phyloP scores from a whole-genome alignment of 2,113 vertebrate genomes.

The Ictalurus punctatus region DNA sequence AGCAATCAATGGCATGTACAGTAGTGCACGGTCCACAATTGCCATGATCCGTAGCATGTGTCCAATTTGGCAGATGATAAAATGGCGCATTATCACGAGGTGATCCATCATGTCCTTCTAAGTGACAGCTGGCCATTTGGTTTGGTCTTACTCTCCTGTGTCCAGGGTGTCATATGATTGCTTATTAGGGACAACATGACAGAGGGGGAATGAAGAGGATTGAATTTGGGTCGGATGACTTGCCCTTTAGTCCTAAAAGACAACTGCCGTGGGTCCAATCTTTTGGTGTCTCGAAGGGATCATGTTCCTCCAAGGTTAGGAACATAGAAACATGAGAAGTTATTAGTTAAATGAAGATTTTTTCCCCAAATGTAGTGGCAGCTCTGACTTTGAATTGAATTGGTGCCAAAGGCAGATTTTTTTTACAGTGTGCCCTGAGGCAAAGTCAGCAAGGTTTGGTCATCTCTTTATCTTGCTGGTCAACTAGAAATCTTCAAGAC shows the following conservation, averaged over 20 bases:
- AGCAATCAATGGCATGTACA: constrained; percentile 51
- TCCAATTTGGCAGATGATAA: constrained; percentile 48
- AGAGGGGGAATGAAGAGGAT: constrained; percentile 49
- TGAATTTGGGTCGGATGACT: constrained; percentile 41
- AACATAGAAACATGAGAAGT: background rate
- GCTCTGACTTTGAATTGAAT: background rate
- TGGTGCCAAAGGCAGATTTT: background rate
- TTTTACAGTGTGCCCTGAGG: background rate
- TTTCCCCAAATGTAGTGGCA: background rate
- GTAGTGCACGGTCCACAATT: constrained; percentile 38
- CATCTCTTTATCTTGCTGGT: background rate
- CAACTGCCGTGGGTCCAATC: constrained; percentile 12
- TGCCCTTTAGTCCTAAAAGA: constrained; percentile 16
- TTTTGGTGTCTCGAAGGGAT: constrained; percentile 16
- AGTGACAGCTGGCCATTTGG: constrained; percentile 46
- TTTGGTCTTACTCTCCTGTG: constrained; percentile 18
- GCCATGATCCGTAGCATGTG: constrained; percentile 35
- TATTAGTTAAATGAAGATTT: background rate
- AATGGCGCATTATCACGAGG: constrained; percentile 53
- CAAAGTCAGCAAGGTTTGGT: background rate
- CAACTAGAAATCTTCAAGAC: background rate
- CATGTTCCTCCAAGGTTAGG: background rate
- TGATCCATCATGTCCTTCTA: constrained; percentile 51
- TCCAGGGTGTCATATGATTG: constrained; percentile 52
- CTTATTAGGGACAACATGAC: constrained; percentile 54